A percentile compares a stretch with the other conserved stretches of the same genome.
Evolutionary conservation across 2,888 invertebrate species (phyloP).

Genomic region (Drosophila paucipuncta): DNA sequence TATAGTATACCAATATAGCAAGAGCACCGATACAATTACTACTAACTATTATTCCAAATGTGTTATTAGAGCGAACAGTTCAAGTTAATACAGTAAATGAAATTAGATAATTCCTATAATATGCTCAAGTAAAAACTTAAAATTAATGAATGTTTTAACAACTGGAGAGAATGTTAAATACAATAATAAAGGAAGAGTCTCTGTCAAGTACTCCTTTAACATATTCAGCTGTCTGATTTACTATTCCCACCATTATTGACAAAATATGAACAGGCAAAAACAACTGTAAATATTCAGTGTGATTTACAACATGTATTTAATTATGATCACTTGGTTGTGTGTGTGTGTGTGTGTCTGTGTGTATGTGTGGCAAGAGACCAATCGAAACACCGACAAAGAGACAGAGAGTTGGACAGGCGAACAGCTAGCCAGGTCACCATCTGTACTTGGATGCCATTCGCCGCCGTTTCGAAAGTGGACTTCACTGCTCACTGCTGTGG

Average conservation of each 20-base stretch:
- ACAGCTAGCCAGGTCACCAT: conserved; percentile 34
- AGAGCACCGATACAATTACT: background rate
- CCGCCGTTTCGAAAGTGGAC: conserved; percentile 18
- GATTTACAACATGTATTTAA: conserved; percentile 68
- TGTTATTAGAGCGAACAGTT: conserved; percentile 5
- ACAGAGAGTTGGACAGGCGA: conserved; percentile 6
- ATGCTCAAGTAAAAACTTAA: background rate
- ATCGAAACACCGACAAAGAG: conserved; percentile 20
- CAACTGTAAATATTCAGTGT: conserved; percentile 49
- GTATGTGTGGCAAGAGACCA: background rate
- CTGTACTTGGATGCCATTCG: conserved; percentile 37
- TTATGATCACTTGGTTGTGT: conserved; percentile 39
- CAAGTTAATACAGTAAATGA: background rate
- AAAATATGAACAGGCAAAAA: conserved; percentile 24
- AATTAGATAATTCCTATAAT: background rate
- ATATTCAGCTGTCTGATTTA: conserved; percentile 5
- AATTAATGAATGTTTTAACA: background rate
- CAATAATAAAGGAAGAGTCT: background rate
- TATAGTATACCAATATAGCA: conserved; percentile 9
- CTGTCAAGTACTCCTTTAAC: conserved; percentile 5
- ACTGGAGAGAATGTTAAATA: background rate
- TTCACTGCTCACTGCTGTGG: conserved; percentile 3
- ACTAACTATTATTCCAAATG: background rate
- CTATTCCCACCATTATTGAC: conserved; percentile 26
- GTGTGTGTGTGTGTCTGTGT: background rate